Evolutionary conservation across 2,797 vertebrate species (phyloP).

Genomic region (Gallinago solitaria): DNA sequence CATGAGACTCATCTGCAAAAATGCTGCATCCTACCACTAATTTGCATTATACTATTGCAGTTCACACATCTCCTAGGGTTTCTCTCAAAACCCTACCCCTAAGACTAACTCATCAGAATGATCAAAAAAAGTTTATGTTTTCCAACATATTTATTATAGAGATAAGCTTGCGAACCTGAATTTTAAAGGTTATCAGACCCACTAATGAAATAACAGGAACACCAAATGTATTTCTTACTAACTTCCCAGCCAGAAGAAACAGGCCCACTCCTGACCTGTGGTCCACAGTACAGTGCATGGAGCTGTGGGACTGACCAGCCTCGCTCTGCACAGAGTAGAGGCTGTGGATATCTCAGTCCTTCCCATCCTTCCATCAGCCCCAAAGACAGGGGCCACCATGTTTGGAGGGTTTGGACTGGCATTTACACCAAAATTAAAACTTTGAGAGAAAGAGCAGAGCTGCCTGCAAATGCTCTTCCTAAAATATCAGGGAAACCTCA

Average conservation of each 20-base stretch:
- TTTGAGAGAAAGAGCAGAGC: neutral
- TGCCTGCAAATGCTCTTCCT: neutral
- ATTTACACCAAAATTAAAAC: neutral
- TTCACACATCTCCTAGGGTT: neutral
- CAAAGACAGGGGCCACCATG: accelerated
- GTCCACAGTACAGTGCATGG: accelerated
- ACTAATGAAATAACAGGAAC: neutral
- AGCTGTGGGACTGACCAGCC: accelerated
- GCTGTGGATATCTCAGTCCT: neutral
- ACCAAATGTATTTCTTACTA: neutral
- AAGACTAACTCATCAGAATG: neutral
- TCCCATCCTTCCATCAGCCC: neutral
- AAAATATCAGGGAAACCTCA: neutral
- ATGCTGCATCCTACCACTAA: neutral
- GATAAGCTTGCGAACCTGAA: neutral
- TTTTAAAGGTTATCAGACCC: neutral
- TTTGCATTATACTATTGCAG: neutral
- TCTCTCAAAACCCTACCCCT: neutral
- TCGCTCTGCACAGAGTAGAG: accelerated
- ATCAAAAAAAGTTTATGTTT: neutral
- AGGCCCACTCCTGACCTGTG: neutral
- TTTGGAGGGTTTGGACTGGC: neutral
- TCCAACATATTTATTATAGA: neutral
- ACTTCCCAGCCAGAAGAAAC: accelerated
- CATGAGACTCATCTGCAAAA: neutral